Evolutionary conservation across 2,888 invertebrate species (phyloP).

Genomic region (Drosophila atroscutellata): DNA sequence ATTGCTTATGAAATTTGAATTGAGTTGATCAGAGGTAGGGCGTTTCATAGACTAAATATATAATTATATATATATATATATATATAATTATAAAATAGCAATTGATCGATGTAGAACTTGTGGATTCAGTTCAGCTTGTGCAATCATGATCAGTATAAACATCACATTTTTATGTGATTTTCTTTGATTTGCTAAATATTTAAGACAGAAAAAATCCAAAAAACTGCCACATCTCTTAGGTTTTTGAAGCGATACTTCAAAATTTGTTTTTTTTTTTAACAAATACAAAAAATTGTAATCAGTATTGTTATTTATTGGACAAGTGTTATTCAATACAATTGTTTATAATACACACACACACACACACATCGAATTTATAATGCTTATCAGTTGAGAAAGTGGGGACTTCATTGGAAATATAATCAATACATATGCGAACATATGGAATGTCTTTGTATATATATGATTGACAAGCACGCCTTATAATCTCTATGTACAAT

Average conservation of each 20-base stretch:
- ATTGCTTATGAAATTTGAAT: background rate
- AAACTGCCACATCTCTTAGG: background rate
- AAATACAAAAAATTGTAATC: conserved; percentile 16
- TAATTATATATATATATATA: background rate
- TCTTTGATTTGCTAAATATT: background rate
- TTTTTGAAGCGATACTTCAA: background rate
- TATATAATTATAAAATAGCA: background rate
- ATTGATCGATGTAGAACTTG: conserved; percentile 9
- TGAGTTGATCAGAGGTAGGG: background rate
- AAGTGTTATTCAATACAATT: conserved; percentile 35
- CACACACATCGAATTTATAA: background rate
- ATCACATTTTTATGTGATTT: background rate
- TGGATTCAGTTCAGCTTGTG: conserved; percentile 1
- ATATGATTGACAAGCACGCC: conserved; percentile 7
- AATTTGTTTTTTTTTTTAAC: background rate
- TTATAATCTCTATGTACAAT: conserved; percentile 12
- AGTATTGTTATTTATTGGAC: conserved; percentile 35
- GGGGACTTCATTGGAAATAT: conserved; percentile 13
- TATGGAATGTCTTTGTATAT: background rate
- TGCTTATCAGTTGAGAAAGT: conserved; percentile 46
- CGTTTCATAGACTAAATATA: background rate
- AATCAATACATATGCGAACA: conserved; percentile 5
- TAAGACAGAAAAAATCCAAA: background rate
- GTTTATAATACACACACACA: conserved; percentile 31
- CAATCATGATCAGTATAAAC: background rate